Conservation (phyloP, 2,888 invertebrate species). For the Watsonalla binaria region DNA sequence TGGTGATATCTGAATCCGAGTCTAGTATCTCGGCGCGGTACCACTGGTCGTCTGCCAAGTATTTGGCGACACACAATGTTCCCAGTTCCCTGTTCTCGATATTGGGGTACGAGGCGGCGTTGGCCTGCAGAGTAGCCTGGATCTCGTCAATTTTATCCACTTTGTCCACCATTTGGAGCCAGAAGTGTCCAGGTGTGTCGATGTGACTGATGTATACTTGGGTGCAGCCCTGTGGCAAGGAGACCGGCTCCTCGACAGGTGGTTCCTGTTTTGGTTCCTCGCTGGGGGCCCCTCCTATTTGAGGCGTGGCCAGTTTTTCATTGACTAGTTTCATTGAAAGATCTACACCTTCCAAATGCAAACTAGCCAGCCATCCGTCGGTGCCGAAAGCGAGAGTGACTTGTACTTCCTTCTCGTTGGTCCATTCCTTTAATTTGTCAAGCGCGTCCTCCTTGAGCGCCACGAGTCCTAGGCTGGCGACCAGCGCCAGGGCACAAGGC, state of each 20-base stretch:
- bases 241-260: conserved; percentile 40
- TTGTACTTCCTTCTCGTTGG: conserved; percentile 70
- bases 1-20: conserved; percentile 85
- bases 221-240: conserved; percentile 53
- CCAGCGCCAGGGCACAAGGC: conserved; percentile 57
- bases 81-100: conserved; percentile 80
- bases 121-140: conserved; percentile 81
- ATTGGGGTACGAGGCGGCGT: conserved; percentile 70
- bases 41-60: conserved; percentile 91
- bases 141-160: conserved; percentile 76
- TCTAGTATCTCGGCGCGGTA: conserved; percentile 94
- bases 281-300: conserved; percentile 20
- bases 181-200: conserved; percentile 88
- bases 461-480: conserved; percentile 56
- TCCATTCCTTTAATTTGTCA: conserved; percentile 57
- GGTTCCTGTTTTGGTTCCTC: conserved; percentile 38
- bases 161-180: conserved; percentile 82
- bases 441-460: conserved; percentile 59
- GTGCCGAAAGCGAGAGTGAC: conserved; percentile 74
- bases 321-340: conserved; percentile 68
- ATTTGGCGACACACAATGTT: conserved; percentile 86
- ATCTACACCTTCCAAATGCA: conserved; percentile 72
- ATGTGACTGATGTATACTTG: conserved; percentile 82
- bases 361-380: conserved; percentile 77
- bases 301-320: conserved; percentile 58